phyloP scores from a whole-genome alignment of 2,797 vertebrate genomes.

The Arctocebus calabarensis region DNA sequence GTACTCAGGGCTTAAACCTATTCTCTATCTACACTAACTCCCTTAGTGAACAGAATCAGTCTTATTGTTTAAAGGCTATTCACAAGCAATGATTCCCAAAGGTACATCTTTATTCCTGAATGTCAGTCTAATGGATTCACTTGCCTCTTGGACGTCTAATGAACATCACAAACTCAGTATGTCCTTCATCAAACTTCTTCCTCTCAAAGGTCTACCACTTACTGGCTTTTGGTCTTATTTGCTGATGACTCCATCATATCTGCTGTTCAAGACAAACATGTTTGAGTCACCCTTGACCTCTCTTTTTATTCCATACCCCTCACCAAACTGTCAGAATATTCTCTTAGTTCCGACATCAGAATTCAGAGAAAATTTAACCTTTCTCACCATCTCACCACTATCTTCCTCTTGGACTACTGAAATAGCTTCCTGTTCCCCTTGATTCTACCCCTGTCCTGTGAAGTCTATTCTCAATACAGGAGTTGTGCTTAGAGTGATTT shows the following conservation, averaged over 20 bases:
- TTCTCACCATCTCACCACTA: background rate
- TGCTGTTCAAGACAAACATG: background rate
- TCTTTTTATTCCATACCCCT: background rate
- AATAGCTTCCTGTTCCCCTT: background rate
- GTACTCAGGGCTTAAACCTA: background rate
- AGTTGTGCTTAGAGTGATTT: background rate
- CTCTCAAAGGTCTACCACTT: background rate
- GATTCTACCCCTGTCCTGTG: background rate
- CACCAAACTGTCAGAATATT: background rate
- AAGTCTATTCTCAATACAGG: background rate
- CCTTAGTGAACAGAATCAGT: background rate
- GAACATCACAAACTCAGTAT: background rate
- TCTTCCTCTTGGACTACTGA: background rate
- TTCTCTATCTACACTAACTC: background rate
- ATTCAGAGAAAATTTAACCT: background rate
- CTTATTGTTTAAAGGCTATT: background rate
- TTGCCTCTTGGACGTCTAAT: background rate
- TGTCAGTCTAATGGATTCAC: background rate
- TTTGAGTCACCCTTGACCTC: background rate
- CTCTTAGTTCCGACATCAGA: background rate
- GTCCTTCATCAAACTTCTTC: background rate
- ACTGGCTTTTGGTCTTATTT: background rate
- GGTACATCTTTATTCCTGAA: background rate
- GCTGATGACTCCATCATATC: background rate
- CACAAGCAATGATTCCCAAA: background rate